phyloP scores from a whole-genome alignment of 2,888 invertebrate genomes.

The Scotopteryx bipunctaria region DNA sequence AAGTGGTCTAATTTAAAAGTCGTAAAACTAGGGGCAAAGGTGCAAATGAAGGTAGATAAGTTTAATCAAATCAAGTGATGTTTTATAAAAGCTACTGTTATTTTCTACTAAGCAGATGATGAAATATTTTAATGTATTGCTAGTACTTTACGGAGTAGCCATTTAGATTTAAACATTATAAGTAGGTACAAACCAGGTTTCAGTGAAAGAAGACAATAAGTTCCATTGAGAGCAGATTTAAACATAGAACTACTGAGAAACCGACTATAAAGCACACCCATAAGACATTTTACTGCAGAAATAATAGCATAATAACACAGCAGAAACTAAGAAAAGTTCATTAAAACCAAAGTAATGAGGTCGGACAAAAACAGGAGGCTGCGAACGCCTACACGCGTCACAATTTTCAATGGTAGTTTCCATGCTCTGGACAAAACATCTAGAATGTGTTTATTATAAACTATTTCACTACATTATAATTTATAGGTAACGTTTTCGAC shows the following conservation, averaged over 20 bases:
- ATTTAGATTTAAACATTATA: not conserved
- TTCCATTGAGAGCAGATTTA: conserved; percentile 27
- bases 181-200: not conserved
- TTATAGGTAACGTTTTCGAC: not conserved
- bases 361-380: conserved; percentile 46
- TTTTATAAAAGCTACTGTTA: not conserved
- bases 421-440: not conserved
- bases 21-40: conserved; percentile 22
- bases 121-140: not conserved
- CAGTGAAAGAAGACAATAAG: conserved; percentile 4
- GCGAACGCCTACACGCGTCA: conserved; percentile 23
- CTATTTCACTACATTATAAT: not conserved
- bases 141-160: not conserved
- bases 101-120: not conserved
- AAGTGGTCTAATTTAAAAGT: conserved; percentile 23
- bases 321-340: conserved; percentile 48
- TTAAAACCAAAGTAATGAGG: conserved; percentile 54
- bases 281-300: conserved; percentile 50
- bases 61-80: conserved; percentile 1
- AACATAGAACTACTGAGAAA: conserved; percentile 54
- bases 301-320: conserved; percentile 53
- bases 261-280: conserved; percentile 62
- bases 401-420: conserved; percentile 6
- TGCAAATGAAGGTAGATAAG: conserved; percentile 24
- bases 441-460: too few relatives aligned